These are phyloP conservation scores for Scylla paramamosain DNA, from an alignment of 1,140 invertebrate species.

Conservation along the genomic window DNA sequence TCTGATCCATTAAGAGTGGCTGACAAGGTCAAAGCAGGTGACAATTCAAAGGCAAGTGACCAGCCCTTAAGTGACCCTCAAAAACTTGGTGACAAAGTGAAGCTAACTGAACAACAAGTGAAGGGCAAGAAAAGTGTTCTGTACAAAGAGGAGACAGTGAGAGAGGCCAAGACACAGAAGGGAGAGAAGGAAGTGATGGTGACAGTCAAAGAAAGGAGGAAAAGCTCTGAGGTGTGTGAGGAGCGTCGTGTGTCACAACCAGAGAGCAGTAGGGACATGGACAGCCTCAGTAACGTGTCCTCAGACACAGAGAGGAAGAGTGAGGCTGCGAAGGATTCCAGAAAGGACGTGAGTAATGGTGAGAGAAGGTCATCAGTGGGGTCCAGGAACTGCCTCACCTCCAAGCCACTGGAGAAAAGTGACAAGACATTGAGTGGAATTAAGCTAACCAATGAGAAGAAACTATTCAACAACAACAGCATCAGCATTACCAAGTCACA, in stretches of 20 bases:
- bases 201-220: not conserved
- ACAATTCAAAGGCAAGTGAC: not conserved
- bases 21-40: not conserved
- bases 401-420: not conserved
- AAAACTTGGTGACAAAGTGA: not conserved
- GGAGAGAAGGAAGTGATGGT: not conserved
- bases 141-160: not conserved
- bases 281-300: not conserved
- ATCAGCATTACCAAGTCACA: not conserved
- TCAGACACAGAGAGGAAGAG: not conserved
- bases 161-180: not conserved
- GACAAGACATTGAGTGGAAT: not conserved
- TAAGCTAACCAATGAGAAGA: not conserved
- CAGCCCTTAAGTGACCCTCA: not conserved
- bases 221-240: not conserved
- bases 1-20: not conserved
- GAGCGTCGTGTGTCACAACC: not conserved
- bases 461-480: slow-evolving; percentile 6
- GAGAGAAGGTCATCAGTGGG: not conserved
- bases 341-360: not conserved
- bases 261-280: not conserved
- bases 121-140: not conserved
- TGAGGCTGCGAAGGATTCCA: not conserved
- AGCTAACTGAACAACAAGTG: not conserved
- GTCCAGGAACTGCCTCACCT: not conserved